Evolutionary conservation across 2,113 vertebrate species (phyloP), one percentile per base, ranked within the genome.

Genomic region (Neogale vison): DNA sequence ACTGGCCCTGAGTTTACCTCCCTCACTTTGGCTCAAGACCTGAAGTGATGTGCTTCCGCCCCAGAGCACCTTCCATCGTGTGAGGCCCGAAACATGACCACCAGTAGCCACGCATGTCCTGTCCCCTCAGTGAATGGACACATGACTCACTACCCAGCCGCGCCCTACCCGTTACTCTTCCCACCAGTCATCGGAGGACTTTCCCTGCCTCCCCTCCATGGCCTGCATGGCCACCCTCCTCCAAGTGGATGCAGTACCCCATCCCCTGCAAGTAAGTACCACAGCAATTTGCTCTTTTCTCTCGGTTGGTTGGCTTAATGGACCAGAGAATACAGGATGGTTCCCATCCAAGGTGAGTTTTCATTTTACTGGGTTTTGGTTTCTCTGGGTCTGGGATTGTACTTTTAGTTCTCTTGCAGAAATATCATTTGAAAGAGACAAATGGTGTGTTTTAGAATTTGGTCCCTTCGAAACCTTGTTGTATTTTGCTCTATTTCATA

Each of bases 161-260:
- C 99, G 0, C 99, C 99, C 65, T 99, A 99, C 94, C 99, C 99
- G 0, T 99, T 99, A 81, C 99, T 99, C 77, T 99, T 99, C 96
- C 99, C 99, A 20, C 99, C 99, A 0, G 99, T 99, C 98, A 99
- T 99, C 65, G 98, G 99, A 97, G 99, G 99, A 74, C 99, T 99
- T 92, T 98, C 99, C 0, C 98, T 99, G 93, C 99, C 99, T 94
- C 98, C 99, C 1, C 99, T 99, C 21, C 99, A 99, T 83, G 99
- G 99, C 81, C 99, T 99, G 59, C 99, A 99, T 42, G 98, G 99
- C 69, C 99, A 99, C 81, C 99, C 99, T 61, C 99, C 99, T 2
- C 98, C 99, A 0, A 99, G 99, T 31, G 99, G 99, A 9, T 99
- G 99, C 98, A 99, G 99, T 98, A 99, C 99, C 1, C 99, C 99